phyloP scores from a whole-genome alignment of 2,113 vertebrate species.

The Mola mola region DNA sequence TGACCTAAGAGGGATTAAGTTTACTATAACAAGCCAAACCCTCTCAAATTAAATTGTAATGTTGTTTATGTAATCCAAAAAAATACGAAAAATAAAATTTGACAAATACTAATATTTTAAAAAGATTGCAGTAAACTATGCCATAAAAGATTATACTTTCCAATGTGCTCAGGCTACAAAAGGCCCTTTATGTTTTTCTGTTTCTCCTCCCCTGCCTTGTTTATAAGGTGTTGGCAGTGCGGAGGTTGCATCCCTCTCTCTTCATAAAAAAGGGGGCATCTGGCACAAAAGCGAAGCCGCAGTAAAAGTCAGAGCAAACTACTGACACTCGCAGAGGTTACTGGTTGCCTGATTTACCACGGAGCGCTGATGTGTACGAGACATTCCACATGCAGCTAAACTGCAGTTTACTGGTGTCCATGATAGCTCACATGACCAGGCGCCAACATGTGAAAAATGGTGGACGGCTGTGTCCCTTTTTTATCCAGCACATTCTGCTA shows the following conservation, averaged over 20 bases:
- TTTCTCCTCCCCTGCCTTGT: constrained; percentile 43
- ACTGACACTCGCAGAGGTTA: constrained; percentile 66
- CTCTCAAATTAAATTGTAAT: too few species aligned
- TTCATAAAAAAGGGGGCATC: constrained; percentile 61
- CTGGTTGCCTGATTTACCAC: constrained; percentile 50
- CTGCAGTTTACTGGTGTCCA: constrained; percentile 25
- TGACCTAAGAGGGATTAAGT: too few species aligned
- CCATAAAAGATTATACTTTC: background rate
- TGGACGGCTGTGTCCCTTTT: background rate
- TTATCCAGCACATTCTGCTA: too few species aligned
- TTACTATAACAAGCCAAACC: too few species aligned
- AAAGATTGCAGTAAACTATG: too few species aligned
- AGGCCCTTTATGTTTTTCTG: constrained; percentile 18
- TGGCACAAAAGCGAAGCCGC: constrained; percentile 51
- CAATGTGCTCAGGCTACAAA: constrained; percentile 1
- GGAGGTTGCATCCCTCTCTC: constrained; percentile 72
- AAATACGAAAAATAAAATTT: background rate
- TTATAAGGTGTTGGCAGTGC: constrained; percentile 71
- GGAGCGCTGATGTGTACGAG: constrained; percentile 42
- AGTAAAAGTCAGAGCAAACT: constrained; percentile 69
- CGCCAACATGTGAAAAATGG: constrained; percentile 10
- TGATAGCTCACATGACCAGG: constrained; percentile 22
- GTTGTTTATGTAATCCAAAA: too few species aligned
- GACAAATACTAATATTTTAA: background rate
- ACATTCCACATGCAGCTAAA: constrained; percentile 47